phyloP scores from a whole-genome alignment of 2,888 invertebrate genomes.

The Tineola bisselliella region DNA sequence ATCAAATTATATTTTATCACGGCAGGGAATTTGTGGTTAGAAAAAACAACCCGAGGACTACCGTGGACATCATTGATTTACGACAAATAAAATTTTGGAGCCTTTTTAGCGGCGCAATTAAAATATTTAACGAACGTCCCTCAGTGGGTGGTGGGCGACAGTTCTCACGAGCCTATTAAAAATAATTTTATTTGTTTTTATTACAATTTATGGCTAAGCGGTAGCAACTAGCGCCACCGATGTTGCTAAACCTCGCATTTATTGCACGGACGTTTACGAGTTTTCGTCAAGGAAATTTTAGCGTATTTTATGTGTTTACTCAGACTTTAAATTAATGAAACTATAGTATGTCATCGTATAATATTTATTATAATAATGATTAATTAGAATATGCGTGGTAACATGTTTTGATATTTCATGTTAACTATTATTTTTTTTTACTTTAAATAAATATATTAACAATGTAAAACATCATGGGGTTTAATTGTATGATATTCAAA shows the following conservation, averaged over 20 bases:
- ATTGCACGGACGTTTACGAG: slow-evolving; percentile 27
- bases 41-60: slow-evolving; percentile 27
- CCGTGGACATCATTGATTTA: slow-evolving; percentile 60
- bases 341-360: too few relatives aligned
- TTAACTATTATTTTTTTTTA: too few relatives aligned
- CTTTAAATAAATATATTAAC: slow-evolving; percentile 8
- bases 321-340: background rate
- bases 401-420: too few relatives aligned
- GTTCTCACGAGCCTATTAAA: slow-evolving; percentile 66
- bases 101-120: slow-evolving; percentile 62
- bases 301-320: slow-evolving; percentile 28
- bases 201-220: slow-evolving; percentile 31
- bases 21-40: background rate
- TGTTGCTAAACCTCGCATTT: slow-evolving; percentile 28
- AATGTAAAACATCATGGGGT: slow-evolving; percentile 36
- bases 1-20: background rate
- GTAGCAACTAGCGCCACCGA: slow-evolving; percentile 12
- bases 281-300: slow-evolving; percentile 22
- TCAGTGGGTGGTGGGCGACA: slow-evolving; percentile 66
- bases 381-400: too few relatives aligned
- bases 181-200: slow-evolving; percentile 61
- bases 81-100: slow-evolving; percentile 52
- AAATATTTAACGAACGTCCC: slow-evolving; percentile 59
- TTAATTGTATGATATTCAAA: slow-evolving; percentile 44
- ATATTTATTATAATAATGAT: too few relatives aligned